Conservation (phyloP, 2,797 vertebrate species). For the Molossus alvarezi region DNA sequence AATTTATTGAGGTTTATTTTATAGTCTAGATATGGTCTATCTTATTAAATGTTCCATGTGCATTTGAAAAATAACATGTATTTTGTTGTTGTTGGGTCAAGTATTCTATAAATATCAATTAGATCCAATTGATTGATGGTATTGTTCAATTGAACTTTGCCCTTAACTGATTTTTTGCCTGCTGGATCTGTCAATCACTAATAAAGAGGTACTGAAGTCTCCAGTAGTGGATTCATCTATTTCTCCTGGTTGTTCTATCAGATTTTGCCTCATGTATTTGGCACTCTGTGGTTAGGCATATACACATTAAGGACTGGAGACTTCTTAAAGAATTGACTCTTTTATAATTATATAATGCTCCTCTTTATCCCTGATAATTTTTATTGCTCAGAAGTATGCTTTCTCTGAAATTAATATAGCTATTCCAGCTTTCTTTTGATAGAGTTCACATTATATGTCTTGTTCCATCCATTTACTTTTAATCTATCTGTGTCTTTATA, state of each 20-base stretch:
- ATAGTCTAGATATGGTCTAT: background rate
- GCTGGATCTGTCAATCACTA: background rate
- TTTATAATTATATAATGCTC: background rate
- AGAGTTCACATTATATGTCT: background rate
- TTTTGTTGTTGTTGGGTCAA: background rate
- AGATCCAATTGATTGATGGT: background rate
- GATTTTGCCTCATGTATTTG: background rate
- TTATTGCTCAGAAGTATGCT: constrained; percentile 1
- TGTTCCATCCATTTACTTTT: background rate
- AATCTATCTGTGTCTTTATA: background rate
- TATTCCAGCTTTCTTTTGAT: constrained; percentile 1
- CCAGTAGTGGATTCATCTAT: background rate
- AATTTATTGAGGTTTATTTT: constrained; percentile 37
- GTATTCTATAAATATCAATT: background rate
- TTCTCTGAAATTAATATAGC: constrained; percentile 20
- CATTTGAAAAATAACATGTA: constrained; percentile 25
- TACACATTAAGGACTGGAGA: background rate
- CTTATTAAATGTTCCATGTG: background rate
- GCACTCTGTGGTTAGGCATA: background rate
- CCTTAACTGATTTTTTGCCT: constrained; percentile 30
- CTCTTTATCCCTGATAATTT: constrained; percentile 21
- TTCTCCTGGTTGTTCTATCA: background rate
- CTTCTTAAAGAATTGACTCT: background rate
- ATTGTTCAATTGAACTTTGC: background rate
- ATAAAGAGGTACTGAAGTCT: background rate